phyloP scores from a whole-genome alignment of 2,113 vertebrate species.

The Ceyx cyanopectus region DNA sequence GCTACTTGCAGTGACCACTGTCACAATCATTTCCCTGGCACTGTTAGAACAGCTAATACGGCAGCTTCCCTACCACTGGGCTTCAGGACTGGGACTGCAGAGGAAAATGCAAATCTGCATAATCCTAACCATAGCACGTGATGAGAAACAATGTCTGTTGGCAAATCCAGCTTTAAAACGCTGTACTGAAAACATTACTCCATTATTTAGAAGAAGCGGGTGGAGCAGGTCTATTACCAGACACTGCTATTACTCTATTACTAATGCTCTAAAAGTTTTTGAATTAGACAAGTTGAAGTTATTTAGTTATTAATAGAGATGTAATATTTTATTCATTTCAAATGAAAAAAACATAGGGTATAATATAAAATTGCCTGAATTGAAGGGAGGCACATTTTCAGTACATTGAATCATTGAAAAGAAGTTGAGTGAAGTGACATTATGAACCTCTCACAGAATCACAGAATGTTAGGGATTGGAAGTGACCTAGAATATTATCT shows the following conservation, averaged over 20 bases:
- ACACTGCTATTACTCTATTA: constrained; percentile 5
- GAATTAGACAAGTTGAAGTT: constrained; percentile 1
- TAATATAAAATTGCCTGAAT: not conserved
- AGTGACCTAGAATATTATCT: no score
- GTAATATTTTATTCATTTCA: constrained; percentile 49
- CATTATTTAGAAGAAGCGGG: constrained; percentile 54
- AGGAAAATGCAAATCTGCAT: constrained; percentile 6
- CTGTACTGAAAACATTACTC: not conserved
- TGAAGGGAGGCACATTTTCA: not conserved
- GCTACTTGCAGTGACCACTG: constrained; percentile 30
- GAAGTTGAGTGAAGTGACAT: not conserved
- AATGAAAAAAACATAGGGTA: constrained; percentile 15
- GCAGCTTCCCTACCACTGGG: not conserved
- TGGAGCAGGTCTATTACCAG: constrained; percentile 25
- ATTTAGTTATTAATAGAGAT: constrained; percentile 57
- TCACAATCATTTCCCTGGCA: not conserved
- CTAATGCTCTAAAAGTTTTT: constrained; percentile 50
- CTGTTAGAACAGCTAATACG: not conserved
- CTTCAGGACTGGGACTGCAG: not conserved
- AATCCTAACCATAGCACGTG: not conserved
- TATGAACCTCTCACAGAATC: not conserved
- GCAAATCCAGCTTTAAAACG: not conserved
- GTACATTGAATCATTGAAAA: not conserved
- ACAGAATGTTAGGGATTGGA: no score
- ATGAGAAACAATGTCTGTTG: not conserved